Evolutionary conservation across 2,888 invertebrate species (phyloP).

Genomic region (Synergus laeviventris): DNA sequence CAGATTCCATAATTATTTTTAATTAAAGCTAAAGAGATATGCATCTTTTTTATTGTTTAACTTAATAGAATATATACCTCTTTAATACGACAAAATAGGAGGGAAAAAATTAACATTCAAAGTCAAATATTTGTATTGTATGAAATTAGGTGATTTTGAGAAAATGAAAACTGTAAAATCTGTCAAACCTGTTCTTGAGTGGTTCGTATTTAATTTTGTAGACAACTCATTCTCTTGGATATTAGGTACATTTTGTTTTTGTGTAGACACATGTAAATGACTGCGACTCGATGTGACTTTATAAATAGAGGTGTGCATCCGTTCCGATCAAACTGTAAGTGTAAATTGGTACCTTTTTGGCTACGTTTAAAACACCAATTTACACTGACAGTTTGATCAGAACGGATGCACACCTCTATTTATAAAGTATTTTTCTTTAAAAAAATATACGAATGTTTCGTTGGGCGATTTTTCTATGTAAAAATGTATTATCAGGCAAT

Average conservation of each 20-base stretch:
- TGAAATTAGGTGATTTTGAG: neutral
- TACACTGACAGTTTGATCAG: no score
- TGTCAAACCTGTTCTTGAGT: neutral
- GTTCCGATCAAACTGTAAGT: no score
- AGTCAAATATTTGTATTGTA: neutral
- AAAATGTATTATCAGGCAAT: neutral
- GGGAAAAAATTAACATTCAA: neutral
- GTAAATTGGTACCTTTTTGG: no score
- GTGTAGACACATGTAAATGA: constrained; percentile 15
- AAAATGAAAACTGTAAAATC: neutral
- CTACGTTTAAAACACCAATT: no score
- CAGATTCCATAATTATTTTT: neutral
- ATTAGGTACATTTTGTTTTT: constrained; percentile 10
- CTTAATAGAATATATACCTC: neutral
- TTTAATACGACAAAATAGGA: neutral
- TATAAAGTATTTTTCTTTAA: neutral
- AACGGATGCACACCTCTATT: no score
- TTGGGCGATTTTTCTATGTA: neutral
- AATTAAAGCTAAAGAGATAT: neutral
- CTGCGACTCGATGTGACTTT: neutral
- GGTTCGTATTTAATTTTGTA: neutral
- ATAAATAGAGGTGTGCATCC: no score
- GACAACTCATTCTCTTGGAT: neutral
- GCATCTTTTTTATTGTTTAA: neutral
- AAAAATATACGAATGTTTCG: neutral